Evolutionary conservation across 1,140 invertebrate species (phyloP).

Genomic region (Oncopeltus fasciatus): DNA sequence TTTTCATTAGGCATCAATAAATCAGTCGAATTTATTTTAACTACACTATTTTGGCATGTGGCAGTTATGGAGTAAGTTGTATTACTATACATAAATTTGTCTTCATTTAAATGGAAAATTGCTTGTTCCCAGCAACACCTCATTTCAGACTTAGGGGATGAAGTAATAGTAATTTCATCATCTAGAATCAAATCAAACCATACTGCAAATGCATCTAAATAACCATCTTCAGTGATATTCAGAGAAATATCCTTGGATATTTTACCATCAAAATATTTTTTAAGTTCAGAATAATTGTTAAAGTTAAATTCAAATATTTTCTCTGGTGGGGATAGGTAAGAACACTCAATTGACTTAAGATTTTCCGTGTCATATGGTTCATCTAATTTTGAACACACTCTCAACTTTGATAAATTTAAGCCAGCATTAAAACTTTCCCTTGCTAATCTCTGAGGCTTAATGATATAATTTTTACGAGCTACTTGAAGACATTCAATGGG

Average conservation of each 20-base stretch:
- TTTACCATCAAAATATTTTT: constrained; percentile 24
- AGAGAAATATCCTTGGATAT: constrained; percentile 2
- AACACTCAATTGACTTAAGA: constrained; percentile 30
- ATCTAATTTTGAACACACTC: constrained; percentile 15
- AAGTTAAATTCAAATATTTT: constrained; percentile 48
- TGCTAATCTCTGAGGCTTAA: not conserved
- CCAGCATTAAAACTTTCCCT: not conserved
- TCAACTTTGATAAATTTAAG: constrained; percentile 1
- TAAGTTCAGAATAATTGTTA: constrained; percentile 37
- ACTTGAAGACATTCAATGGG: constrained; percentile 35
- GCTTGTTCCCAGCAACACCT: constrained; percentile 6
- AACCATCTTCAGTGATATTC: constrained; percentile 28
- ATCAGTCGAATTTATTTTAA: not conserved
- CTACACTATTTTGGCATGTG: not conserved
- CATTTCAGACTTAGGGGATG: constrained; percentile 27
- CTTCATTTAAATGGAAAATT: not conserved
- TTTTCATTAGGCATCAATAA: not conserved
- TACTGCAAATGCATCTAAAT: constrained; percentile 44
- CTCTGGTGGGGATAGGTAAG: constrained; percentile 40
- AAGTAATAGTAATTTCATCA: constrained; percentile 41
- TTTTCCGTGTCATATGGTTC: constrained; percentile 56
- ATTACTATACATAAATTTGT: not conserved
- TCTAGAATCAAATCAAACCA: constrained; percentile 64
- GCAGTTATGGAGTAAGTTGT: not conserved
- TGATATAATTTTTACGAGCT: constrained; percentile 16